A percentile compares a stretch with the other conserved stretches of the same genome.
Evolutionary conservation across 2,888 invertebrate genomes (phyloP).

Genomic region (Acanthosepion esculentum): DNA sequence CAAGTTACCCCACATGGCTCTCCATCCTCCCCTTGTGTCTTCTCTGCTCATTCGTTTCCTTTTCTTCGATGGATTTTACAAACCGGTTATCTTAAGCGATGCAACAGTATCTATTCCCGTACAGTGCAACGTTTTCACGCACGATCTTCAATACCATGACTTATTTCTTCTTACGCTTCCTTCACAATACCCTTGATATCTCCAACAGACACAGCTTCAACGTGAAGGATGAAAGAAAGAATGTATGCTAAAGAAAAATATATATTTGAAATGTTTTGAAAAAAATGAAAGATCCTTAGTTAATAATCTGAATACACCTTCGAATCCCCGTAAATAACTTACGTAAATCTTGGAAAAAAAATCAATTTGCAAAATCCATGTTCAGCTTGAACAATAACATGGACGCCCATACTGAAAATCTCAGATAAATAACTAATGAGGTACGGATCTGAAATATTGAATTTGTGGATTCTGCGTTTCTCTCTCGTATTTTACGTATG

Average conservation of each 20-base stretch:
- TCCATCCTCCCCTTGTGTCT: no score
- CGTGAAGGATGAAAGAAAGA: background rate
- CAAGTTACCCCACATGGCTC: no score
- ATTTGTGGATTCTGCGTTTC: background rate
- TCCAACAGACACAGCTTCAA: background rate
- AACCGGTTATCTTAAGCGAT: no score
- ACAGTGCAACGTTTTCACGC: no score
- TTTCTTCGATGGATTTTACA: no score
- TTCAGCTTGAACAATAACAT: background rate
- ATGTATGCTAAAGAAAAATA: background rate
- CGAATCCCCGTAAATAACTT: background rate
- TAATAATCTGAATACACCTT: background rate
- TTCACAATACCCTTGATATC: background rate
- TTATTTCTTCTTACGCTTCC: background rate
- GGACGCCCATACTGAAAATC: background rate
- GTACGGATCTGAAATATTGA: background rate
- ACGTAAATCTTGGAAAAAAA: background rate
- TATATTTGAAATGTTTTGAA: background rate
- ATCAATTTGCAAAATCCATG: background rate
- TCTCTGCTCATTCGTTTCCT: no score
- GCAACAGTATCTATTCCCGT: no score
- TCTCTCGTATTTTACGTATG: background rate
- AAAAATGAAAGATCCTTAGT: background rate
- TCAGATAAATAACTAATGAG: background rate
- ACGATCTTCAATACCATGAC: no score